Evolutionary conservation across 2,113 vertebrate genomes (phyloP).

Genomic region (Lophius piscatorius): DNA sequence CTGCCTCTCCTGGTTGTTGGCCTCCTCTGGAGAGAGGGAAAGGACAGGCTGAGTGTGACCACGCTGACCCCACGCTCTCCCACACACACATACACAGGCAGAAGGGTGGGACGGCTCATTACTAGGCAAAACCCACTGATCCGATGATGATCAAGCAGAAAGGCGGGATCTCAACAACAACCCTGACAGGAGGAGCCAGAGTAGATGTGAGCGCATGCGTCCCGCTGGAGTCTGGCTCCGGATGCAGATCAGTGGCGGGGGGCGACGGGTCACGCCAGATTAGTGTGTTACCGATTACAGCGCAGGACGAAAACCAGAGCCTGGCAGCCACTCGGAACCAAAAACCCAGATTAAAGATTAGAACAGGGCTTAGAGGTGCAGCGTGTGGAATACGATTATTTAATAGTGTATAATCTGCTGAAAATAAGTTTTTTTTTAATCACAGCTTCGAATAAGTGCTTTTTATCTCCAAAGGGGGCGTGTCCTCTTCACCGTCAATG

Average conservation of each 20-base stretch:
- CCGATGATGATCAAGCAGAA: slow-evolving; percentile 54
- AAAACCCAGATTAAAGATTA: slow-evolving; percentile 32
- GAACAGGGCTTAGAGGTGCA: slow-evolving; percentile 27
- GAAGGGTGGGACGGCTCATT: slow-evolving; percentile 47
- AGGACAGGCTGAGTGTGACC: slow-evolving; percentile 48
- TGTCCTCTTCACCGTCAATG: too few relatives aligned
- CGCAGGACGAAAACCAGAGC: slow-evolving; percentile 67
- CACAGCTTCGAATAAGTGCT: too few relatives aligned
- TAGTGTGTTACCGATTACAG: slow-evolving; percentile 52
- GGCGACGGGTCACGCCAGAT: slow-evolving; percentile 56
- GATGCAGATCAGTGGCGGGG: slow-evolving; percentile 71
- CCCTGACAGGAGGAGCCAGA: slow-evolving; percentile 44
- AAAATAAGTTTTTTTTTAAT: too few relatives aligned
- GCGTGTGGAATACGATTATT: too few relatives aligned
- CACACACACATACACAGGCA: slow-evolving; percentile 53
- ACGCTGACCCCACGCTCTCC: slow-evolving; percentile 11
- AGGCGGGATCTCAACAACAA: slow-evolving; percentile 31
- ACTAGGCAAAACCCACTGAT: slow-evolving; percentile 69
- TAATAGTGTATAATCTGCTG: too few relatives aligned
- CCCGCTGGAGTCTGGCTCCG: slow-evolving; percentile 44
- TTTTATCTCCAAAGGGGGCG: too few relatives aligned
- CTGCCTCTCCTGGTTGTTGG: slow-evolving; percentile 4
- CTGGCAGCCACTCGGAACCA: slow-evolving; percentile 41
- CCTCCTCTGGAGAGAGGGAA: slow-evolving; percentile 64
- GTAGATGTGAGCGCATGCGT: slow-evolving; percentile 60